These are phyloP conservation scores for Podarcis lilfordi DNA, from an alignment of 2,797 vertebrate genomes.

Conservation along the genomic window DNA sequence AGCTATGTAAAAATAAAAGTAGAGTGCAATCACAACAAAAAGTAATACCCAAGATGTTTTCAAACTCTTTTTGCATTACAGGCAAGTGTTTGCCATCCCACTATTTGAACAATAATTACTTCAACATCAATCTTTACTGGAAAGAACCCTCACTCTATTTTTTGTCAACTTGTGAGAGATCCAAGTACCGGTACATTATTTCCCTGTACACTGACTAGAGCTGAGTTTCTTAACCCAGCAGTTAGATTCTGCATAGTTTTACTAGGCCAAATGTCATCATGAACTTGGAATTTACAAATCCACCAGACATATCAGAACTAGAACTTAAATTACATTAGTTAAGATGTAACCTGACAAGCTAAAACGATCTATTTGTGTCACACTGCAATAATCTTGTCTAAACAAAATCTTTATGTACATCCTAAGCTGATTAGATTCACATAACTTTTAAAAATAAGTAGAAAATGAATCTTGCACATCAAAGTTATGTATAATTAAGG, in stretches of 20 bases:
- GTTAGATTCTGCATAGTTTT: neutral
- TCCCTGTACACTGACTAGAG: neutral
- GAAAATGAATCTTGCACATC: conserved; percentile 10
- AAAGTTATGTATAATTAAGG: neutral
- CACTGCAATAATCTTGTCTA: conserved; percentile 6
- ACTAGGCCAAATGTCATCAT: conserved; percentile 1
- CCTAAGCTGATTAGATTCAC: conserved; percentile 32
- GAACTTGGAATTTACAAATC: conserved; percentile 25
- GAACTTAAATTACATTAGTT: conserved; percentile 28
- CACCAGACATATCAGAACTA: conserved; percentile 22
- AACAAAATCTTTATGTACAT: conserved; percentile 14
- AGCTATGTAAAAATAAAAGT: conserved; percentile 23
- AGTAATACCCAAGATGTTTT: neutral
- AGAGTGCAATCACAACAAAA: neutral
- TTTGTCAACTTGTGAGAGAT: neutral
- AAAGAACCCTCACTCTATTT: neutral
- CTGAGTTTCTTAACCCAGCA: conserved; percentile 19
- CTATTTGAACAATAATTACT: neutral
- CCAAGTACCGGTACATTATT: neutral
- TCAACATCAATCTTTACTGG: neutral
- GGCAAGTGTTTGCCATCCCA: neutral
- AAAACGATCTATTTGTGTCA: conserved; percentile 19
- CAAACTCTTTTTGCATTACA: conserved; percentile 10
- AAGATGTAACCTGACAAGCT: conserved; percentile 18
- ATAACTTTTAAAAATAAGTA: conserved; percentile 36